Base-by-base conservation (phyloP, 1,140 invertebrate species). In the Odontomachus brunneus region DNA sequence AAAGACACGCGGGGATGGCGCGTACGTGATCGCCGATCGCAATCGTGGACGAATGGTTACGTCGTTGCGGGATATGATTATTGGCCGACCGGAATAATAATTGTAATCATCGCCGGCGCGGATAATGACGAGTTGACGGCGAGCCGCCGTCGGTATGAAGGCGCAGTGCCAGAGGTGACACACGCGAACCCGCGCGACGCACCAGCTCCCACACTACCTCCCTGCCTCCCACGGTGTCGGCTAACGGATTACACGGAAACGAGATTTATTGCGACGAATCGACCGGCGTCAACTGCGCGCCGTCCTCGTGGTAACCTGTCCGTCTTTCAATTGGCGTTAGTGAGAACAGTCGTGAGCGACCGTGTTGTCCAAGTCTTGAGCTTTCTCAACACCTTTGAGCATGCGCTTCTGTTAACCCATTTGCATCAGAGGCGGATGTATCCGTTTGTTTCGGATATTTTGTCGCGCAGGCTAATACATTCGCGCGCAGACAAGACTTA, bases 81-180 rank as follows among this genome's bases (percentile, higher is more conserved):
- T 92, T 90, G 90, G 85, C 73, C 85, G 90, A 89, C 90, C 90
- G 88, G 82, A 91, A 89, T 91, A 93, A 93, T 92, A 91, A 93
- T 93, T 90, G 92, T 90, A 93, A 93, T 93, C 92, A 90, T 91
- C 83, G 84, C 62, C 72, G 69, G 72, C 78, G 72, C 78, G 38
- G 86, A 85, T 90, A 86, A 87, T 88, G 85, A 86, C 84, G 83
- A 84, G 85, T 84, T 89, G 89, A 90, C 89, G 86, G 29, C 65
- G 51, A 59, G 65, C 26, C 38, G 65, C 26, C 38, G 14, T 49
- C 55, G 66, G 66, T 38, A 29, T 51, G 38, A 66, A 66, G 74
- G 51, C 72, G 74, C 69, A 69, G 63, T 76, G 75, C 69, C 75
- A 75, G 67, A 83, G 88, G 72, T 86, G 86, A 86, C 88, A 87